Percentiles rank a stretch among this genome's conserved stretches.
These are phyloP conservation scores for Orthosia incerta DNA, from an alignment of 2,888 invertebrate genomes.

Conservation along the genomic window DNA sequence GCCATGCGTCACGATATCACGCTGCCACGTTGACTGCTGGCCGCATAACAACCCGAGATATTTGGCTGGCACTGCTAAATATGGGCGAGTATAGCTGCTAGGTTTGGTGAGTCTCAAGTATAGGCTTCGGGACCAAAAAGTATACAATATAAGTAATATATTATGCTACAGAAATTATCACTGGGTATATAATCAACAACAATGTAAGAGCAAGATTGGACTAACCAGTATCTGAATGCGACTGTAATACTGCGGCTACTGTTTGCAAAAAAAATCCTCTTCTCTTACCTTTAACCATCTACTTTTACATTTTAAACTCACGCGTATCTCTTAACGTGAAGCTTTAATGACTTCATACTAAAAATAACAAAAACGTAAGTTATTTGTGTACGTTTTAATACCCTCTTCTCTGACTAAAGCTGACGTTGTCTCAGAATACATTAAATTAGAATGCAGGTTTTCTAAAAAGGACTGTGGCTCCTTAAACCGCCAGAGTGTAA, in stretches of 20 bases:
- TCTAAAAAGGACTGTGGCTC: constrained; percentile 24
- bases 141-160: too few relatives aligned
- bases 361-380: not conserved
- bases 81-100: not conserved
- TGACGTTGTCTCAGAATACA: not conserved
- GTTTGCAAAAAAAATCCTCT: not conserved
- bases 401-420: too few relatives aligned
- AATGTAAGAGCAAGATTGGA: not conserved
- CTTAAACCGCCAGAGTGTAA: not conserved
- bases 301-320: not conserved
- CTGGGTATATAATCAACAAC: too few relatives aligned
- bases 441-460: not conserved
- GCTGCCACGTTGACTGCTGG: constrained; percentile 30
- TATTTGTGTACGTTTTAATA: not conserved
- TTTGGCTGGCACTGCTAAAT: constrained; percentile 20
- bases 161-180: not conserved
- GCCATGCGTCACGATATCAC: constrained; percentile 52
- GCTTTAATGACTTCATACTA: not conserved
- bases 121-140: too few relatives aligned
- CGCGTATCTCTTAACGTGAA: too few relatives aligned
- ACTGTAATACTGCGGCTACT: too few relatives aligned
- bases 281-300: not conserved
- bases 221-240: too few relatives aligned
- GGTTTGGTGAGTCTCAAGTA: not conserved
- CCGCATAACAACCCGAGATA: constrained; percentile 41